Evolutionary conservation across 2,113 vertebrate species (phyloP), one percentile per base, ranked within the genome.

Genomic region (Bettongia penicillata): DNA sequence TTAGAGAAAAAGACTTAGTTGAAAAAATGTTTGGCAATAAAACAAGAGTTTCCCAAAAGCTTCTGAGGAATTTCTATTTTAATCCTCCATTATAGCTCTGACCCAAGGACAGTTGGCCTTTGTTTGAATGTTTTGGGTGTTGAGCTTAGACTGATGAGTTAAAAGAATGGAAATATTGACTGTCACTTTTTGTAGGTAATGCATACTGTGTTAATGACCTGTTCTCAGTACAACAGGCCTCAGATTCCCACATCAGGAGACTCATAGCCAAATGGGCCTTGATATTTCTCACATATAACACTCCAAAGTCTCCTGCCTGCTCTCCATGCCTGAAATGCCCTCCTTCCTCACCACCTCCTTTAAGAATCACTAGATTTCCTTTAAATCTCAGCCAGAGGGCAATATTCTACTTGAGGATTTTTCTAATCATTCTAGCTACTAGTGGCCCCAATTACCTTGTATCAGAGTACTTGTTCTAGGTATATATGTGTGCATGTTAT

Each of bases 31-130:
- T 84, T 84, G 68, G 68, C 68, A 23, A n/a, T 43, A 84, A 84
- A 23, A 22, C 68, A 84, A 84, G 68, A 84, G 68, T 84, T 84
- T 84, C 37, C 68, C 68, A 84, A 84, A 84, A 84, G 68, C 68
- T 84, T 84, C 68, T 43, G 68, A 84, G 68, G 68, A 84, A 84
- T 84, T 84, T 84, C 68, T 84, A 84, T 84, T 84, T 84, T 84
- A 84, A 84, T 84, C 68, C 68, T 84, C 43, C 68, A 84, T 84
- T 84, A 84, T 84, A 84, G n/a, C 68, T 43, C 16, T 84, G 68
- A 84, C 68, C 68, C 68, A 84, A 8, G 68, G n/a, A 84, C 68
- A 84, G 68, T 84, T 84, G 68, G 68, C 68, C 68, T 43, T 84
- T 84, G 68, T 84, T 84, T 43, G 19, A n/a, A 84, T 43, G 16